A percentile compares a stretch with the other conserved stretches of the same genome.
Evolutionary conservation across 1,140 invertebrate species (phyloP).

Genomic region (Rhagoletis pomonella): DNA sequence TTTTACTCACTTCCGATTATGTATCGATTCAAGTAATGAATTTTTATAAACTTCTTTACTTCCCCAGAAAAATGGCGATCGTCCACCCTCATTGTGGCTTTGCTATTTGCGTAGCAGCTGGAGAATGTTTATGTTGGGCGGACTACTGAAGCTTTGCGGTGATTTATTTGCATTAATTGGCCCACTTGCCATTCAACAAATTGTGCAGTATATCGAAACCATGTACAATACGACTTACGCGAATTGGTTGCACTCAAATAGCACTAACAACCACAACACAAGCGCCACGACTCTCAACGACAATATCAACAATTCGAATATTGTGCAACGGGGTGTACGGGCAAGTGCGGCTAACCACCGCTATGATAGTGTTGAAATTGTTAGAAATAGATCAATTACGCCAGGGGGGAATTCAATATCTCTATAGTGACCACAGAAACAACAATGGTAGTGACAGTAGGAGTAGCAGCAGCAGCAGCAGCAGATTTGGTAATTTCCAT

Average conservation of each 20-base stretch:
- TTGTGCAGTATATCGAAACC: constrained; percentile 80
- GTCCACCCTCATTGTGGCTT: constrained; percentile 77
- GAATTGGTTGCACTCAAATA: constrained; percentile 35
- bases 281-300: background rate
- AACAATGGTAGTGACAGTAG: constrained; percentile 41
- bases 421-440: constrained; percentile 24
- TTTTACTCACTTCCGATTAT: too few species aligned
- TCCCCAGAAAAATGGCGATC: constrained; percentile 66
- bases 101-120: constrained; percentile 83
- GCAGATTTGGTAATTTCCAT: constrained; percentile 42
- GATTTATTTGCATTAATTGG: constrained; percentile 85
- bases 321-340: background rate
- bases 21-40: too few species aligned
- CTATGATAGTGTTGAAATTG: constrained; percentile 43
- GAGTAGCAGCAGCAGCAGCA: background rate
- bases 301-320: constrained; percentile 44
- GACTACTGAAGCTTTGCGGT: constrained; percentile 84
- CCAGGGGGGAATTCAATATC: constrained; percentile 28
- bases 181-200: constrained; percentile 84
- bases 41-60: constrained; percentile 36
- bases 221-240: constrained; percentile 62
- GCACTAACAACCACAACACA: constrained; percentile 17
- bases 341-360: background rate
- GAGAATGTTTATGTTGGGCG: constrained; percentile 83
- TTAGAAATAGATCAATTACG: constrained; percentile 58